Base-by-base conservation (phyloP, 2,797 vertebrate genomes). In the Brotula barbata region DNA sequence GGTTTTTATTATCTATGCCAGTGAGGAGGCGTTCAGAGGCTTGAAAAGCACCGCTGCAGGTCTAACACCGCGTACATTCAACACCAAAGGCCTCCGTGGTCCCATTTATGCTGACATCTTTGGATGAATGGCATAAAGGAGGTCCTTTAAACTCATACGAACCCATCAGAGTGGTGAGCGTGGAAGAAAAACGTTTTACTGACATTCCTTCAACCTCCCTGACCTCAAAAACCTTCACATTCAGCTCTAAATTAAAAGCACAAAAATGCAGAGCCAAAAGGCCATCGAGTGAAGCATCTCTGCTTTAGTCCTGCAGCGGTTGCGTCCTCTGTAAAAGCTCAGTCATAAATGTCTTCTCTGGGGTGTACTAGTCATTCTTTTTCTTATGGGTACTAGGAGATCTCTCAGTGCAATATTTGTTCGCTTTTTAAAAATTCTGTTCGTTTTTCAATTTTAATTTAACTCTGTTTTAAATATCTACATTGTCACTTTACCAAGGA, bases 401-500 rank as follows among this genome's bases (percentile, higher is more conserved):
- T 91, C 85, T 81, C 81, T 87, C 87, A 69, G 95, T 97, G 96
- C 95, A 96, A 95, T 97, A 95, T 91, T 92, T 89, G 91, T 92
- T 90, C 78, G 78, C 84, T 72, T 90, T 82, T 80, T 85, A 65
- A 85, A 91, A 84, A 93, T 78, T 79, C 39, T 58, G 25, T 28
- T 28, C 8, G 8, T 28, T 77, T 83, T 45, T 64, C 22, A 65
- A 41, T 85, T 83, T 66, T 83, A 82, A 81, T 81, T 90, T 93
- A 92, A 33, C 5, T 80, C 78, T 86, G 79, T 76, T 82, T 78
- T 68, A 50, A 77, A 80, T 6, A 34, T n/a, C 40, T 75, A 93
- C 90, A 93, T 87, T 88, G 96, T 95, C 96, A 98, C 96, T 98
- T 98, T 99, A 98, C 91, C 89, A 90, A 93, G 87, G 72, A 91